Evolutionary conservation across 1,140 invertebrate species (phyloP), one percentile per base, ranked within the genome.

Genomic region (Sycobia sp.): DNA sequence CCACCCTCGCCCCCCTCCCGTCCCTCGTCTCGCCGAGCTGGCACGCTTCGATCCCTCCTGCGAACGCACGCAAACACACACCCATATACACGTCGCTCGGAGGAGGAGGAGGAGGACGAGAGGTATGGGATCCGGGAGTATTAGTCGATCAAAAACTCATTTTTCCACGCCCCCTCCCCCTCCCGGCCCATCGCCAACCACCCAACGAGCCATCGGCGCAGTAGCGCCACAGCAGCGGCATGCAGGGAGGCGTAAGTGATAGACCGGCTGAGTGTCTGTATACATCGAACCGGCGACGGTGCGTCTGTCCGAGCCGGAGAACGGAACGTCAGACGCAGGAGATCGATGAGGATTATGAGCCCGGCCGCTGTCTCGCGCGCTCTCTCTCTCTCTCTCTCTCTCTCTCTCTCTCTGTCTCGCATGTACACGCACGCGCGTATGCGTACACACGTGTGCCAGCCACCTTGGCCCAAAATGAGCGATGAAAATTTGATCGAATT

Each of bases 401-500:
- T 14, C 13, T 39, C 13, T 14, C 36, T 39, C 29, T 14, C 44
- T 47, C 2, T 23, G 22, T 14, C n/a, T n/a, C n/a, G n/a, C n/a
- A n/a, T n/a, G n/a, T n/a, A n/a, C n/a, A n/a, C n/a, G n/a, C n/a
- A n/a, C n/a, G n/a, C n/a, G n/a, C n/a, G n/a, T n/a, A n/a, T n/a
- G n/a, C n/a, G n/a, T n/a, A n/a, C n/a, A n/a, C n/a, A n/a, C n/a
- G n/a, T n/a, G n/a, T n/a, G n/a, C n/a, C n/a, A n/a, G n/a, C n/a
- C n/a, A n/a, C n/a, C n/a, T n/a, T n/a, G n/a, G n/a, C 29, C 47
- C 50, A 47, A 61, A 61, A 61, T 61, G 58, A 61, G 47, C 58
- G 49, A 61, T 61, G 58, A 61, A 61, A 61, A 25, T 61, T 61
- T 61, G 34, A 61, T 61, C 49, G 58, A 51, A 61, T 61, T 44